Conservation (phyloP, 1,140 invertebrate genomes). For the Chrysoperla carnea region DNA sequence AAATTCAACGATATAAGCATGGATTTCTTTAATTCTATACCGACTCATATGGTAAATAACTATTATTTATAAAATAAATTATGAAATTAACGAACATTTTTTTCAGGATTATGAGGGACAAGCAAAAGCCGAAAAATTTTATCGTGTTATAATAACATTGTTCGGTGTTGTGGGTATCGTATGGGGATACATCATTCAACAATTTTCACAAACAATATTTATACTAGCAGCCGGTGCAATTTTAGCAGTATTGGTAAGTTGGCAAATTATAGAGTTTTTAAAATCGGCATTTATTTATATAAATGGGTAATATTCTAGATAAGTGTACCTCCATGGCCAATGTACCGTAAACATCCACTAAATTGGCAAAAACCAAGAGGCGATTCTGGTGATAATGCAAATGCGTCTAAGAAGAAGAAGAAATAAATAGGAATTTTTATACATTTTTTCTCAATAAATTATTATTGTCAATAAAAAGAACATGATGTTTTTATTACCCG, state of each 20-base stretch:
- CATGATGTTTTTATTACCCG: too few relatives aligned
- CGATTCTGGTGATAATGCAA: not conserved
- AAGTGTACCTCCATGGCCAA: conserved; percentile 83
- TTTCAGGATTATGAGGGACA: conserved; percentile 80
- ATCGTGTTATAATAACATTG: conserved; percentile 71
- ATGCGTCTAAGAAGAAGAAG: too few relatives aligned
- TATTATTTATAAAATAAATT: conserved; percentile 2
- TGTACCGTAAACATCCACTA: conserved; percentile 71
- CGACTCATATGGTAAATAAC: conserved; percentile 36
- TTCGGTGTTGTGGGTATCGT: conserved; percentile 77
- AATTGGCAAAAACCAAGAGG: conserved; percentile 69
- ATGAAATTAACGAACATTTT: conserved; percentile 4
- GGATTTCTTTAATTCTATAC: conserved; percentile 27
- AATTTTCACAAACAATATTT: conserved; percentile 88
- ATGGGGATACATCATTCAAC: conserved; percentile 88
- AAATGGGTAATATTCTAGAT: conserved; percentile 29
- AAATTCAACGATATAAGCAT: conserved; percentile 3
- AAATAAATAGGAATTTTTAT: too few relatives aligned
- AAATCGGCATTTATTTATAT: not conserved
- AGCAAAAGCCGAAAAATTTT: conserved; percentile 70
- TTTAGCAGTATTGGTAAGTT: conserved; percentile 61
- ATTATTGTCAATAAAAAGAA: too few relatives aligned
- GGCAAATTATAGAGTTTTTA: not conserved
- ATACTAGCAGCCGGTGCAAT: conserved; percentile 82
- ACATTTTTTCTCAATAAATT: too few relatives aligned